Base-by-base conservation (phyloP, 2,888 invertebrate species). In the Holacanthella duospinosa region DNA sequence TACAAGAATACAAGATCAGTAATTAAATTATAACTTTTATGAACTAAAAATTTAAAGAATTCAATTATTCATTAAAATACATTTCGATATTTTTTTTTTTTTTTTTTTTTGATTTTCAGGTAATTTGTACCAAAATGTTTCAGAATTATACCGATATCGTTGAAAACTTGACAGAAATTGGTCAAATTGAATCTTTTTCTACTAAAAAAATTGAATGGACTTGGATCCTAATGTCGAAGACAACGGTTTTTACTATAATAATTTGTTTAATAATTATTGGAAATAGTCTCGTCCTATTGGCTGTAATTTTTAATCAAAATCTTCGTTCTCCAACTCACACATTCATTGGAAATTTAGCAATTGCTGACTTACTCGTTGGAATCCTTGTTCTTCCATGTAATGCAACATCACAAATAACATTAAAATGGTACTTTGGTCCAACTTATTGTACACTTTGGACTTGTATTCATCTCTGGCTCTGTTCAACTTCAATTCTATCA, bases 351-450 rank as follows among this genome's bases (percentile, higher is more conserved):
- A 70, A 70, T 43, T 56, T 70, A 1, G 62, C 70, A 2, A 21
- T 66, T 2, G 70, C 70, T 6, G 70, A 70, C 59, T 66, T 68
- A 27, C 62, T 66, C 1, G 70, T 70, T 0, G 70, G 70, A 24
- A 59, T 67, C 21, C 43, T 70, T 1, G 70, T 66, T 19, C 64
- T 70, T 61, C 70, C 70, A 12, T 66, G 68, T 29, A 59, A 68
- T 1, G 62, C 67, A 2, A 62, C 64, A 1, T 24, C 66, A 1
- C 63, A 66, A 27, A 21, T 66, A 2, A 68, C 68, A 19, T 62
- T 62, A 58, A 60, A 53, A 19, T 69, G 69, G 69, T 66, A 67
- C 58, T 69, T 69, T 61, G 69, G 69, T 1, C 44, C 44, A 21
- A 55, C 55, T 1, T 68, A 62, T 27, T 69, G 69, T 28, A 61